Percentiles rank a stretch among this genome's conserved stretches.
phyloP scores from a whole-genome alignment of 2,797 vertebrate genomes.

The Liparis tanakae region DNA sequence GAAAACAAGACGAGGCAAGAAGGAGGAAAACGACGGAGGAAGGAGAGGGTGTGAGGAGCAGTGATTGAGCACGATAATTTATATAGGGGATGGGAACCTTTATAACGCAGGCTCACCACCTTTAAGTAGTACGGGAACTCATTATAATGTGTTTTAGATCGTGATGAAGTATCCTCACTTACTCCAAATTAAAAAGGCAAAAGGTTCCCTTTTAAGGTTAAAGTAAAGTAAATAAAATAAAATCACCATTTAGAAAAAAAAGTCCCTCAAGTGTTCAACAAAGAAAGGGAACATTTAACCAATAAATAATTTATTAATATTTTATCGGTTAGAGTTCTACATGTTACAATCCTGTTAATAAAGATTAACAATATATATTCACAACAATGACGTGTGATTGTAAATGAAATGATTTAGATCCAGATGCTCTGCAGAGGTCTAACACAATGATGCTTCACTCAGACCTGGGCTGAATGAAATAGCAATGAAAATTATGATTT shows the following conservation, averaged over 20 bases:
- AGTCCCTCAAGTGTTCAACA: background rate
- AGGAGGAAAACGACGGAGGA: constrained; percentile 15
- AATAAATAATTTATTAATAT: background rate
- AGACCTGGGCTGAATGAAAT: background rate
- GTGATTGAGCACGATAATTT: constrained; percentile 3
- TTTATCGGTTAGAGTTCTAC: background rate
- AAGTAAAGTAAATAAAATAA: background rate
- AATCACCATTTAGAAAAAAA: background rate
- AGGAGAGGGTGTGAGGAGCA: constrained; percentile 3
- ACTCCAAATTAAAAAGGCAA: no score
- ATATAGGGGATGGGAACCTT: background rate
- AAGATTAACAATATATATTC: background rate
- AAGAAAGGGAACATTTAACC: background rate
- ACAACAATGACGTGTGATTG: background rate
- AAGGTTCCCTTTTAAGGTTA: background rate
- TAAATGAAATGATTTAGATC: background rate
- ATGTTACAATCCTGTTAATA: background rate
- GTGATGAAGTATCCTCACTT: background rate
- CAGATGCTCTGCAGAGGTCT: background rate
- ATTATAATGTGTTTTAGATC: background rate
- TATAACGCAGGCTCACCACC: background rate
- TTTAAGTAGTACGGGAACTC: background rate
- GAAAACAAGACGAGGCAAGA: constrained; percentile 18
- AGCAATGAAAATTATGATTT: background rate
- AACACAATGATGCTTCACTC: background rate